These are phyloP conservation scores for Cynocephalus volans DNA, from an alignment of 2,113 vertebrate genomes.

Conservation along the genomic window DNA sequence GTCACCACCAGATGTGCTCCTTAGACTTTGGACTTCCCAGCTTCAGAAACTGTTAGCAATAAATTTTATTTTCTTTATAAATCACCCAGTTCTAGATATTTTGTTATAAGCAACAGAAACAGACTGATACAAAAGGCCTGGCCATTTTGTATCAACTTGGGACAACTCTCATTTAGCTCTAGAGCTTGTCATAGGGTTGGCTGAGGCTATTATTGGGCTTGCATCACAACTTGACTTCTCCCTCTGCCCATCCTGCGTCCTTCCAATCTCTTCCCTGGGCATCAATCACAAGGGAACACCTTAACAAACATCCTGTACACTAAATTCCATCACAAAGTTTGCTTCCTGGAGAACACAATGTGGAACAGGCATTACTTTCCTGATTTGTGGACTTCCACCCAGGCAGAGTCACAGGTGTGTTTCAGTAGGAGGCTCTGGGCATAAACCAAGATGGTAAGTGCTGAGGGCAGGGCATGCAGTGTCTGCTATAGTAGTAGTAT, in stretches of 20 bases:
- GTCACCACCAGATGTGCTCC: too few relatives aligned
- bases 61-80: too few relatives aligned
- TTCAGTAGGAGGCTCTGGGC: not conserved
- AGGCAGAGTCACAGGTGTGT: not conserved
- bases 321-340: not conserved
- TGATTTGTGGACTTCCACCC: not conserved
- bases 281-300: not conserved
- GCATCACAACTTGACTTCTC: not conserved
- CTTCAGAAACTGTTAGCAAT: too few relatives aligned
- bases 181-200: not conserved
- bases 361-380: not conserved
- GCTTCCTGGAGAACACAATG: not conserved
- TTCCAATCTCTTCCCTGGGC: not conserved
- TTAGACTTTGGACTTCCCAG: too few relatives aligned
- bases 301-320: not conserved
- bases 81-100: too few relatives aligned
- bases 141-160: not conserved
- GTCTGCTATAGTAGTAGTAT: not conserved
- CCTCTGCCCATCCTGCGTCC: not conserved
- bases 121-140: too few relatives aligned
- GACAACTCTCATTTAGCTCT: not conserved
- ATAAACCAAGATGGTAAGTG: not conserved
- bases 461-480: fast-evolving
- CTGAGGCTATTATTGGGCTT: not conserved
- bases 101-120: too few relatives aligned